Conservation (phyloP, 2,113 vertebrate species). For the Athene cunicularia region DNA sequence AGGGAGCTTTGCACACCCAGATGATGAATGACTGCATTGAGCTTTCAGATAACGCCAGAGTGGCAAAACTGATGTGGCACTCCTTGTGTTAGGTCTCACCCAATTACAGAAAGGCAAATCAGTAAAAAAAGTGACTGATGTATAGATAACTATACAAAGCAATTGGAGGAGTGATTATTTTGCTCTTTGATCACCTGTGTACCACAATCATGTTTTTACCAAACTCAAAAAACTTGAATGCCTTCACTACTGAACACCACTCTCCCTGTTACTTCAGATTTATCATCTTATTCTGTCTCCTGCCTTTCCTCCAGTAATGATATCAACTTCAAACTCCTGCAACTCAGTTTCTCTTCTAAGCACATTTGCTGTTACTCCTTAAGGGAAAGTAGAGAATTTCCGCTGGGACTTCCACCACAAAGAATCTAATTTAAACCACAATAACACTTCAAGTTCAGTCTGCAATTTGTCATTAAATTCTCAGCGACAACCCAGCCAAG, state of each 20-base stretch:
- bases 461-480: background rate
- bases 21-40: background rate
- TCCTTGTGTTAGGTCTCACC: background rate
- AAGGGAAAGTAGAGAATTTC: background rate
- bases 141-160: background rate
- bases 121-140: rapidly evolving
- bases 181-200: background rate
- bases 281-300: background rate
- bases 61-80: background rate
- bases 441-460: background rate
- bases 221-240: background rate
- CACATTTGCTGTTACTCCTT: background rate
- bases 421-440: slow-evolving; percentile 42
- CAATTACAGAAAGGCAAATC: background rate
- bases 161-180: background rate
- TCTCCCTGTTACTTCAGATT: background rate
- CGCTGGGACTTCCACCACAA: background rate
- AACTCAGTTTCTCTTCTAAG: background rate
- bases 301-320: background rate
- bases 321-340: background rate
- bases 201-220: background rate
- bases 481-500: background rate
- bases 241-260: background rate
- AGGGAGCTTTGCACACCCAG: background rate
- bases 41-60: background rate